A percentile compares a stretch with the other conserved stretches of the same genome.
Conservation (phyloP, 2,113 vertebrate species). For the Chaetorhynchus papuensis region DNA sequence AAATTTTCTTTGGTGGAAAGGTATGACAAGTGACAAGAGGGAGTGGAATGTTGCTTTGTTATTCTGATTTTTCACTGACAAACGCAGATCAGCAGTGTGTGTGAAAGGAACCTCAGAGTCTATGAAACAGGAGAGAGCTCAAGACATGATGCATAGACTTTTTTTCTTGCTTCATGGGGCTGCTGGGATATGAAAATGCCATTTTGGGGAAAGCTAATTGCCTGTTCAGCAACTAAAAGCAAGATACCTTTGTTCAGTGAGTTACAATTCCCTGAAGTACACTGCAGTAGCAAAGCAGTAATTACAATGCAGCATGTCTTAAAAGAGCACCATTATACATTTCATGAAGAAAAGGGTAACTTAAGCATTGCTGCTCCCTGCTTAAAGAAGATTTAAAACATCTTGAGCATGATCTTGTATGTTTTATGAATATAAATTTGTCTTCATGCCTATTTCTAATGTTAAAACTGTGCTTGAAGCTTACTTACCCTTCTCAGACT, state of each 20-base stretch:
- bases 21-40: background rate
- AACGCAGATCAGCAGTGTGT: background rate
- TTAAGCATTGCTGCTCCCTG: background rate
- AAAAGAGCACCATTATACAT: constrained; percentile 40
- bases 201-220: constrained; percentile 51
- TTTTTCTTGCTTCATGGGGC: constrained; percentile 2
- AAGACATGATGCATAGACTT: background rate
- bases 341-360: constrained; percentile 9
- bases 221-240: constrained; percentile 45
- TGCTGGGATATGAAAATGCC: constrained; percentile 9
- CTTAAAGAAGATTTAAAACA: constrained; percentile 24
- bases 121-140: background rate
- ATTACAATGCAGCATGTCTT: constrained; percentile 46
- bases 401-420: background rate
- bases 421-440: constrained; percentile 20
- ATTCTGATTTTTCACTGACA: constrained; percentile 35
- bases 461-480: background rate
- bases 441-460: background rate
- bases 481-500: background rate
- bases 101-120: background rate
- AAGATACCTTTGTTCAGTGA: constrained; percentile 54
- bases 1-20: background rate
- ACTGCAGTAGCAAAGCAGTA: constrained; percentile 28
- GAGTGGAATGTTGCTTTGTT: constrained; percentile 9
- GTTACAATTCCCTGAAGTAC: constrained; percentile 33